phyloP scores from a whole-genome alignment of 1,140 invertebrate species.

The Cotesia typhae region DNA sequence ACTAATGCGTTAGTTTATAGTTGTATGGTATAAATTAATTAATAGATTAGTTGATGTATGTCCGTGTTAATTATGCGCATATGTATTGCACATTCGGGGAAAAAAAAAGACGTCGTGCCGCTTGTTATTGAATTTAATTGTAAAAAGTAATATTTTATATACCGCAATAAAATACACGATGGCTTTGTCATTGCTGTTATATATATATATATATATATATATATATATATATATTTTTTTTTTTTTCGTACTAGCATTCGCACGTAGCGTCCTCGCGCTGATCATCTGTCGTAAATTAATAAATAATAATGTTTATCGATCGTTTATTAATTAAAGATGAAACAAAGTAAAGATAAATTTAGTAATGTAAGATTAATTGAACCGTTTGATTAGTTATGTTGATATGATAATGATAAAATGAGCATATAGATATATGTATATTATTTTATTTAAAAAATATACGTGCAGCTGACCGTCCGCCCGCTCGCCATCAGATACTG shows the following conservation, averaged over 20 bases:
- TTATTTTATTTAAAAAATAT: neutral
- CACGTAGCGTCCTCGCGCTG: slow-evolving; percentile 17
- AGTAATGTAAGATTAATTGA: neutral
- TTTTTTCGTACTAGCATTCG: slow-evolving; percentile 9
- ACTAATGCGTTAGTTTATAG: slow-evolving; percentile 33
- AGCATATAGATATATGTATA: neutral
- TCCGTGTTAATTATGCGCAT: slow-evolving; percentile 33
- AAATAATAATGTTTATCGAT: neutral
- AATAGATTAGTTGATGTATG: slow-evolving; percentile 35
- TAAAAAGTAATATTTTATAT: slow-evolving; percentile 10
- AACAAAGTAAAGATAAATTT: neutral
- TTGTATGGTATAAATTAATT: slow-evolving; percentile 32
- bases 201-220: slow-evolving; percentile 1
- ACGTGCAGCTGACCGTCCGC: slow-evolving; percentile 14
- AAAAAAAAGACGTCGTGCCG: slow-evolving; percentile 21
- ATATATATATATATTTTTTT: no score
- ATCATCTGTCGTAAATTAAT: neutral
- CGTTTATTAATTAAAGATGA: neutral
- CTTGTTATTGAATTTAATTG: slow-evolving; percentile 11
- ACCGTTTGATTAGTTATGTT: neutral
- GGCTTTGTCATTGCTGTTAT: slow-evolving; percentile 9
- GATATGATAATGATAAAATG: neutral
- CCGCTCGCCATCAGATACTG: slow-evolving; percentile 18
- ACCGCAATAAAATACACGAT: slow-evolving; percentile 2
- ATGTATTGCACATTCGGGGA: slow-evolving; percentile 25